phyloP scores from a whole-genome alignment of 2,113 vertebrate species.

The Meriones unguiculatus region DNA sequence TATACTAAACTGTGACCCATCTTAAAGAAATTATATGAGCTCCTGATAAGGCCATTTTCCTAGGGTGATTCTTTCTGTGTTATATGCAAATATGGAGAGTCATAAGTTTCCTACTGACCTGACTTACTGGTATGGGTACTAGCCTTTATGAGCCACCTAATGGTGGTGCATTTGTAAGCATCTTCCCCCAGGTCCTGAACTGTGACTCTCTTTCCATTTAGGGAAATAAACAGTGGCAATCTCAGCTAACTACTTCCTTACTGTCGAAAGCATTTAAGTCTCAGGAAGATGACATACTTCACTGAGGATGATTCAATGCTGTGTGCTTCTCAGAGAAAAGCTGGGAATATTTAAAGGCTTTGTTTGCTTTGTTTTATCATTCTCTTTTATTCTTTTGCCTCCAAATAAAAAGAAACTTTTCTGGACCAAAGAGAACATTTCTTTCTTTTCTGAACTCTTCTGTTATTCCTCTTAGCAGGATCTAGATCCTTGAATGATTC shows the following conservation, averaged over 20 bases:
- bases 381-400: neutral
- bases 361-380: neutral
- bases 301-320: neutral
- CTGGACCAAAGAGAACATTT: neutral
- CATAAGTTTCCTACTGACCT: neutral
- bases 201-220: neutral
- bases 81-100: neutral
- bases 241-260: too few relatives aligned
- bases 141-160: neutral
- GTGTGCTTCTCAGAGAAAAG: neutral
- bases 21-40: too few relatives aligned
- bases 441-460: neutral
- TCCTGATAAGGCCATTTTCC: neutral
- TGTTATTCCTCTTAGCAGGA: neutral
- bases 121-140: neutral
- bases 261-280: neutral
- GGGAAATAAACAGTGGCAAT: neutral
- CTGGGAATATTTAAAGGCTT: too few relatives aligned
- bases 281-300: neutral
- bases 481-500: too few relatives aligned
- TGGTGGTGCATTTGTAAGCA: neutral
- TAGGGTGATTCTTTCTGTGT: neutral
- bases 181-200: neutral
- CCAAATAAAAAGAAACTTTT: neutral
- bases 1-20: too few relatives aligned